A percentile compares a stretch with the other conserved stretches of the same genome.
Conservation (phyloP, 2,797 vertebrate genomes). For the Anolis apletophallus region DNA sequence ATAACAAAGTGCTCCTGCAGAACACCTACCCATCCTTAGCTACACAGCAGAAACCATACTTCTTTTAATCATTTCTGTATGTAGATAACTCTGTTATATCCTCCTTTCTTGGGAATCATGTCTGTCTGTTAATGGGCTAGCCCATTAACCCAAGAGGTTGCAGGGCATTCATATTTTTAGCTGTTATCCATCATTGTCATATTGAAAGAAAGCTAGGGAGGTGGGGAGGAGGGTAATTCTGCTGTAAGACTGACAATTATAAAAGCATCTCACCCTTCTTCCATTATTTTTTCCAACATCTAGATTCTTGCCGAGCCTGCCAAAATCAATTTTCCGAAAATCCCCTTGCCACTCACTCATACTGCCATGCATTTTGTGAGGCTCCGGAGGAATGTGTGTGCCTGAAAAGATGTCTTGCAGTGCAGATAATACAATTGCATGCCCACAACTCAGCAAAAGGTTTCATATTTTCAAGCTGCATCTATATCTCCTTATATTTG, state of each 20-base stretch:
- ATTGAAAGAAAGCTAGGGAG: constrained; percentile 9
- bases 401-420: background rate
- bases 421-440: background rate
- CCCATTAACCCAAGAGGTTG: constrained; percentile 9
- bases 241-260: constrained; percentile 8
- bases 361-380: background rate
- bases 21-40: too few species aligned
- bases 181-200: constrained; percentile 43
- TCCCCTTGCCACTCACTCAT: background rate
- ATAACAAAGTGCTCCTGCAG: too few species aligned
- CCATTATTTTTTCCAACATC: constrained; percentile 29
- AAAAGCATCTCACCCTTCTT: constrained; percentile 29
- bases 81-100: constrained; percentile 11
- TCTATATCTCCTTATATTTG: background rate
- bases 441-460: background rate
- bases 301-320: constrained; percentile 15
- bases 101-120: constrained; percentile 23
- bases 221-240: background rate
- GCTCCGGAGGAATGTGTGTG: background rate
- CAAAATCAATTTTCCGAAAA: constrained; percentile 17
- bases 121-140: background rate
- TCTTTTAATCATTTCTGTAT: background rate
- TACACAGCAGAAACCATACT: background rate
- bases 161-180: background rate
- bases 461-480: background rate